Evolutionary conservation across 2,113 vertebrate genomes (phyloP).

Genomic region (Anoura caudifer): DNA sequence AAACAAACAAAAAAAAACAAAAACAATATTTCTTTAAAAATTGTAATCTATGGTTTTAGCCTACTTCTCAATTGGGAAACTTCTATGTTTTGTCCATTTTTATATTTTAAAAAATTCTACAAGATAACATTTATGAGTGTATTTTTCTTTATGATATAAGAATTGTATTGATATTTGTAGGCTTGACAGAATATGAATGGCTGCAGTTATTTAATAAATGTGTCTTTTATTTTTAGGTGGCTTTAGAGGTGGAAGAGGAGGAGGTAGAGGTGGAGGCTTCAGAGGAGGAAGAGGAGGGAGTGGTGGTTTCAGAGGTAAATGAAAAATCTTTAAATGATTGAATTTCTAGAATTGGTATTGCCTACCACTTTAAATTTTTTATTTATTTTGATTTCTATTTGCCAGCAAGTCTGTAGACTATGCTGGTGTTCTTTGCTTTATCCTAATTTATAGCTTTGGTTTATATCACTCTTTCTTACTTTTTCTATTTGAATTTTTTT

Average conservation of each 20-base stretch:
- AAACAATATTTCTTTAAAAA: not conserved
- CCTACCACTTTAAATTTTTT: not conserved
- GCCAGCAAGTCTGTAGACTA: not conserved
- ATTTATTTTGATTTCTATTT: not conserved
- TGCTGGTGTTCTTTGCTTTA: not conserved
- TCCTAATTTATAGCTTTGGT: not conserved
- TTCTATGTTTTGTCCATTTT: not conserved
- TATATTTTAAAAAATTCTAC: not conserved
- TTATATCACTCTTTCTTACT: not conserved
- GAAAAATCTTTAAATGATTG: not conserved
- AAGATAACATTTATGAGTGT: not conserved
- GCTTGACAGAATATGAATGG: not conserved
- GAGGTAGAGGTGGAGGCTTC: conserved; percentile 85
- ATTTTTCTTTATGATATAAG: not conserved
- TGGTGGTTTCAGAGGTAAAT: conserved; percentile 86
- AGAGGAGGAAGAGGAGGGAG: conserved; percentile 87
- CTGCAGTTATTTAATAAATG: not conserved
- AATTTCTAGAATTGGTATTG: not conserved
- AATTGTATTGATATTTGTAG: not conserved
- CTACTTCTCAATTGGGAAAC: not conserved
- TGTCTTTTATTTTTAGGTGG: conserved; percentile 76
- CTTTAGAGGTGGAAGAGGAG: conserved; percentile 84
- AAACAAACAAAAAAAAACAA: no score
- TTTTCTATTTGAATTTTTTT: conserved; percentile 7
- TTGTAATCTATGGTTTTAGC: not conserved